phyloP scores from a whole-genome alignment of 2,113 vertebrate species.

The Cyphomyrus discorhynchus region DNA sequence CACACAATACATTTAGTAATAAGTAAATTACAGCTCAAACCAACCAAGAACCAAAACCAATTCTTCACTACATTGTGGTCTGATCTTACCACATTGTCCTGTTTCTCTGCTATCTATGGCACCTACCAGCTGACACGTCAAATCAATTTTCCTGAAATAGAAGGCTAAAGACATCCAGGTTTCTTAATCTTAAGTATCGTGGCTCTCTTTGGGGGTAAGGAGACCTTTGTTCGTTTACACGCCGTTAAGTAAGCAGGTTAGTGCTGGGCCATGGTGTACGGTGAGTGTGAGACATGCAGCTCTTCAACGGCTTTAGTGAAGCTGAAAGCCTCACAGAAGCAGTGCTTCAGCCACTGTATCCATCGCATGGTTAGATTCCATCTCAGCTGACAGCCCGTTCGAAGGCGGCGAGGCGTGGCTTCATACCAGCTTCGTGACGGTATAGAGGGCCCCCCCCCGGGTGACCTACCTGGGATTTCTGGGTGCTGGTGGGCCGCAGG shows the following conservation, averaged over 20 bases:
- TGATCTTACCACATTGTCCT: background rate
- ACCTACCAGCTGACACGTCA: background rate
- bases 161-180: background rate
- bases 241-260: background rate
- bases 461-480: constrained; percentile 84
- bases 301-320: background rate
- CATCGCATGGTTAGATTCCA: background rate
- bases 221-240: background rate
- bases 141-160: background rate
- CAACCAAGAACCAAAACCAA: background rate
- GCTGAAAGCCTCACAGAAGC: background rate
- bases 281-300: background rate
- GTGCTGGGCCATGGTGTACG: background rate
- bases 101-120: background rate
- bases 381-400: background rate
- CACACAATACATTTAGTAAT: background rate
- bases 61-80: background rate
- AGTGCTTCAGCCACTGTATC: background rate
- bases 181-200: background rate
- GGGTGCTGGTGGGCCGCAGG: constrained; percentile 81
- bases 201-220: background rate
- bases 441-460: background rate
- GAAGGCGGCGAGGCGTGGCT: background rate
- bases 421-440: background rate
- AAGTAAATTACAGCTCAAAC: background rate